Percentiles rank a stretch among this genome's conserved stretches.
These are phyloP conservation scores for Chloebia gouldiae DNA, from an alignment of 2,113 vertebrate species.

Conservation along the genomic window DNA sequence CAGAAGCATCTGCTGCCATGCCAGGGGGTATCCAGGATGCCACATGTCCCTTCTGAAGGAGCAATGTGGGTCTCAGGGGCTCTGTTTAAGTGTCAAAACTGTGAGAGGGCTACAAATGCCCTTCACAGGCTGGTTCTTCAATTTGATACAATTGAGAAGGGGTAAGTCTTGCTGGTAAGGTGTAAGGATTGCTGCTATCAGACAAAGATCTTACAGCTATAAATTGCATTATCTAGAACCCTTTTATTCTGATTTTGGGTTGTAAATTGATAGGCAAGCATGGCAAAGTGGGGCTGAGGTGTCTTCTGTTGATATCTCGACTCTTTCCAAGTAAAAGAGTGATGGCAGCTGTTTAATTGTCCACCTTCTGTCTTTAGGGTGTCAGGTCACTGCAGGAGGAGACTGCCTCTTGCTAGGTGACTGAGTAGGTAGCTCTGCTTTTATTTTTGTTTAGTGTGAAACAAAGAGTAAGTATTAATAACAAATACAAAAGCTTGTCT, in stretches of 20 bases:
- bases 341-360: not conserved
- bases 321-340: not conserved
- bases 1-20: constrained; percentile 11
- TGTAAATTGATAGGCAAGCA: not conserved
- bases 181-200: not conserved
- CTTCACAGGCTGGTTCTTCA: not conserved
- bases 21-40: not conserved
- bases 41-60: not conserved
- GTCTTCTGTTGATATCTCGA: not conserved
- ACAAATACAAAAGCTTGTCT: not conserved
- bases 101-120: not conserved
- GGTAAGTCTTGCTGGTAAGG: not conserved
- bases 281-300: not conserved
- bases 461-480: not conserved
- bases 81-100: not conserved
- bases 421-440: not conserved
- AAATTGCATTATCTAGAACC: not conserved
- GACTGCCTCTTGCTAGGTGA: not conserved
- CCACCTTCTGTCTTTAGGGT: not conserved
- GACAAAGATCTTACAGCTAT: not conserved
- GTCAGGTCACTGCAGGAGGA: not conserved
- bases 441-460: not conserved
- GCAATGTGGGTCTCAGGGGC: not conserved
- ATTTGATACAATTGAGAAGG: not conserved
- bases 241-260: not conserved